phyloP scores from a whole-genome alignment of 2,888 invertebrate genomes.

The Lysandra bellargus region DNA sequence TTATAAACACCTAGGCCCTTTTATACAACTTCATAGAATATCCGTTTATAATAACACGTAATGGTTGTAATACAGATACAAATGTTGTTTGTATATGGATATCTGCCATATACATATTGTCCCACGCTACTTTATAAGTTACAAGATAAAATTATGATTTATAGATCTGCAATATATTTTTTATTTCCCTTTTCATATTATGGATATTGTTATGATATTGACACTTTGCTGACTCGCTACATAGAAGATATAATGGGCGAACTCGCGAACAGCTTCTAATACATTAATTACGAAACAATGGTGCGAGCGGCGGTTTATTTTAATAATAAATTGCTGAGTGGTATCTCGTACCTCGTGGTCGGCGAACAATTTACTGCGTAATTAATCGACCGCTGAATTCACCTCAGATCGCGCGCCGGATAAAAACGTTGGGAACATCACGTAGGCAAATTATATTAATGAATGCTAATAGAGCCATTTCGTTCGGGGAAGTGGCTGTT shows the following conservation, averaged over 20 bases:
- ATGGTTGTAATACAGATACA: background rate
- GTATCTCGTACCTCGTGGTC: conserved; percentile 30
- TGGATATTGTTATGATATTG: background rate
- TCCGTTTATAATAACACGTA: conserved; percentile 23
- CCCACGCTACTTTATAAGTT: conserved; percentile 8
- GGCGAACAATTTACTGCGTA: conserved; percentile 16
- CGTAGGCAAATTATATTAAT: conserved; percentile 12
- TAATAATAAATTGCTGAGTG: conserved; percentile 32
- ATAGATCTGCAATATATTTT: background rate
- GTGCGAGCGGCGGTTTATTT: conserved; percentile 27
- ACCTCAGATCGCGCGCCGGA: background rate
- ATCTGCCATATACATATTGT: conserved; percentile 13
- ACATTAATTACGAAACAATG: conserved; percentile 30
- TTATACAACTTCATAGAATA: conserved; percentile 41
- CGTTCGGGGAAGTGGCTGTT: conserved; percentile 31
- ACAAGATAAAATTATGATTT: background rate
- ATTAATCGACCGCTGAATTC: conserved; percentile 26
- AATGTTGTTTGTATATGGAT: conserved; percentile 1
- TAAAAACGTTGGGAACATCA: conserved; percentile 16
- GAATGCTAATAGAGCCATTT: conserved; percentile 26
- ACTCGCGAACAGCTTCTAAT: conserved; percentile 22
- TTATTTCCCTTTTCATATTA: background rate
- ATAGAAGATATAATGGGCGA: background rate
- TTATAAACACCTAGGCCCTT: conserved; percentile 45
- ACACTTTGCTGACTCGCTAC: background rate